phyloP scores from a whole-genome alignment of 2,113 vertebrate genomes.

The Lepisosteus osseus region DNA sequence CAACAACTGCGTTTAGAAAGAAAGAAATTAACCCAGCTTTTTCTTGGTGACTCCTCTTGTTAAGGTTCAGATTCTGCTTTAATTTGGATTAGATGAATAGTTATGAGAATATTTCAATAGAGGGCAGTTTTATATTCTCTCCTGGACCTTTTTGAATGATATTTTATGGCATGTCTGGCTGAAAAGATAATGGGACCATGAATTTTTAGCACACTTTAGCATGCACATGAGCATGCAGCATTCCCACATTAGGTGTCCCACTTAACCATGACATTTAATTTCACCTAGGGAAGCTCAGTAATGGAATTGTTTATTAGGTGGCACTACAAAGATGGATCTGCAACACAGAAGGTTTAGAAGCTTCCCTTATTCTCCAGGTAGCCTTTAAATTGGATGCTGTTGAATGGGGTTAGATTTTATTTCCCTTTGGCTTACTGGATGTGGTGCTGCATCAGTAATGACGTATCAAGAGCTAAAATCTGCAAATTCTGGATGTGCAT shows the following conservation, averaged over 20 bases:
- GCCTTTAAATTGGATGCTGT: constrained; percentile 48
- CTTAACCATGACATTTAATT: constrained; percentile 52
- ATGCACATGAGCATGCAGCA: constrained; percentile 24
- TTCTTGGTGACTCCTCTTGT: background rate
- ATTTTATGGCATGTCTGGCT: background rate
- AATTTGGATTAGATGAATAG: constrained; percentile 10
- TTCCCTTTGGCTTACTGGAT: constrained; percentile 43
- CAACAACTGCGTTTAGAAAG: background rate
- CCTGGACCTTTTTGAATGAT: constrained; percentile 3
- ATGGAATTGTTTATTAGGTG: constrained; percentile 44
- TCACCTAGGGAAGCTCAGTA: constrained; percentile 42
- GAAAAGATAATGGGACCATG: constrained; percentile 9
- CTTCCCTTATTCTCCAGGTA: constrained; percentile 36
- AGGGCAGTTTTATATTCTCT: constrained; percentile 2
- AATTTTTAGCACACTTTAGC: constrained; percentile 25
- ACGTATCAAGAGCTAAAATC: constrained; percentile 21
- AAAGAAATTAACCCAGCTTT: no score
- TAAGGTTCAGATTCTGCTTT: background rate
- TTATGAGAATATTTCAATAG: constrained; percentile 13
- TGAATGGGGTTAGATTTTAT: constrained; percentile 39
- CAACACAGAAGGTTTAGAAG: constrained; percentile 36
- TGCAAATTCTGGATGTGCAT: constrained; percentile 20
- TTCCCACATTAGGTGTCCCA: constrained; percentile 40
- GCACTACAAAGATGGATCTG: constrained; percentile 43
- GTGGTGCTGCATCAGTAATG: constrained; percentile 42